phyloP scores from a whole-genome alignment of 2,888 invertebrate species.

The Notodonta ziczac region DNA sequence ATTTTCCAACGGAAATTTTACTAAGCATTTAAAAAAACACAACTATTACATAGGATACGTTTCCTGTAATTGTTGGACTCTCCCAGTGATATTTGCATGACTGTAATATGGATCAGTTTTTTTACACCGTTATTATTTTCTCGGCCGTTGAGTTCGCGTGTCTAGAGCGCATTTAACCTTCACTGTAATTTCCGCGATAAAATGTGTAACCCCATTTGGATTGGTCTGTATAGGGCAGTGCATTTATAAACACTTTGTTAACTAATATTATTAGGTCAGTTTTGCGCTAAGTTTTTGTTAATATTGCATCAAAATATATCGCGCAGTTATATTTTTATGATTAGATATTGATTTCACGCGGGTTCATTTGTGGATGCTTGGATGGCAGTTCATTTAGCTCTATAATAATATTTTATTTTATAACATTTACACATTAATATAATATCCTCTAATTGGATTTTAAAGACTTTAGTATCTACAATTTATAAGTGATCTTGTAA shows the following conservation, averaged over 20 bases:
- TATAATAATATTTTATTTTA: too few species aligned
- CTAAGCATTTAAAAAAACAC: not conserved
- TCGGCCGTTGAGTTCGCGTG: constrained; percentile 59
- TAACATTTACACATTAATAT: too few species aligned
- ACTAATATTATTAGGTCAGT: constrained; percentile 25
- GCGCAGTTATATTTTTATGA: too few species aligned
- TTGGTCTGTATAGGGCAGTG: constrained; percentile 44
- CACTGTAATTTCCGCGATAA: constrained; percentile 67
- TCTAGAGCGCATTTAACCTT: constrained; percentile 63
- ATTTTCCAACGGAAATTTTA: not conserved
- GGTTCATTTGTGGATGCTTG: too few species aligned
- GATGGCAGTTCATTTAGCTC: too few species aligned
- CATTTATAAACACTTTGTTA: constrained; percentile 44
- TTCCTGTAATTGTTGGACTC: not conserved
- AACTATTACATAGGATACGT: not conserved
- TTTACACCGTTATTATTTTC: constrained; percentile 40
- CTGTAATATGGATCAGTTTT: constrained; percentile 23
- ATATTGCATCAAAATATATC: not conserved
- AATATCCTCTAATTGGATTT: too few species aligned
- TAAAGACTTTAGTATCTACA: too few species aligned
- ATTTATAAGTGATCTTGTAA: too few species aligned
- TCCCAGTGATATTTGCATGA: not conserved
- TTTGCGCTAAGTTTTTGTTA: not conserved
- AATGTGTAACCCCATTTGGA: constrained; percentile 56
- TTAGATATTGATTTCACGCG: too few species aligned